Base-by-base conservation (phyloP, 2,113 vertebrate species). In the Amazona guildingii region DNA sequence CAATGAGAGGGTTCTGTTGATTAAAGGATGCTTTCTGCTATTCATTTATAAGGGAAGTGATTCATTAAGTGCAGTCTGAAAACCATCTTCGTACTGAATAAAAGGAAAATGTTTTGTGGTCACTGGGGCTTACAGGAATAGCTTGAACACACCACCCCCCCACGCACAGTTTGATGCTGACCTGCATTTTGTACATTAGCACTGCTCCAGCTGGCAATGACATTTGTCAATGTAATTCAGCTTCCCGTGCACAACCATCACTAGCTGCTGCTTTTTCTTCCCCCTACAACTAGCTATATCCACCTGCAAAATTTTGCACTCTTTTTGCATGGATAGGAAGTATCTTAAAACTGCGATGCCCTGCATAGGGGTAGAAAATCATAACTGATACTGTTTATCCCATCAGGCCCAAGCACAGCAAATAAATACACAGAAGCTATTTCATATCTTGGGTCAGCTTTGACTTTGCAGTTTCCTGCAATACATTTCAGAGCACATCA, bases 371-470 rank as follows among this genome's bases (percentile, higher is more conserved):
- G 44, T 84, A 84, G 73, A 74, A 86, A 90, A 94, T 74, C 73
- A 10, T 64, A 52, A 92, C 48, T 48, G 48, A 24, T 82, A n/a
- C 39, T 35, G 55, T 72, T 93, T 88, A 88, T 69, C 94, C 92
- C 80, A 59, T 44, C 83, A 84, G 48, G 92, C 88, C 83, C 28
- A 16, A 61, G 88, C 90, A 73, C 92, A 92, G 88, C 93, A 83
- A 72, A 88, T 18, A 91, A 90, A 69, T 10, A 62, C 64, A 57
- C 3, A 1, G 77, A 41, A 91, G 54, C 57, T 76, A 8, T 83
- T 66, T 39, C 1, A 0, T 76, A 59, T 84, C 73, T 74, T 81
- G 70, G 70, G 85, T 83, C 83, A 83, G 83, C 73, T 86, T 23
- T 91, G 66, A 27, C 92, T 92, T 91, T 28, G 37, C 83, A 33